These are phyloP conservation scores for Cavia porcellus DNA, from an alignment of 2,113 vertebrate genomes.

Conservation along the genomic window DNA sequence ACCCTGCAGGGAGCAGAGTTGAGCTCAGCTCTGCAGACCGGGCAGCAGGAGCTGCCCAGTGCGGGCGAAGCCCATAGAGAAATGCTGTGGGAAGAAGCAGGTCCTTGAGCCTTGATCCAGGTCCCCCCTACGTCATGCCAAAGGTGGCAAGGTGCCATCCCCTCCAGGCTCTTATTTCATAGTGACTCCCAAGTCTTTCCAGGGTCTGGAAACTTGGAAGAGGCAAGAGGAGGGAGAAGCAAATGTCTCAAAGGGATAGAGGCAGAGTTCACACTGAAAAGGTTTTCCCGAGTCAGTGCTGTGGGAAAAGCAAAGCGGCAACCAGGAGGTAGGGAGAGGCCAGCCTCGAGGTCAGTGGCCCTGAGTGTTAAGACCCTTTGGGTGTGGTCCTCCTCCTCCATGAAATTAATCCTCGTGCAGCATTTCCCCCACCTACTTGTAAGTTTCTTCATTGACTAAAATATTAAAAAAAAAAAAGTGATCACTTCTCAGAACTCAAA, in stretches of 20 bases:
- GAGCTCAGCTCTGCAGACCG: not conserved
- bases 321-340: not conserved
- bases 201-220: not conserved
- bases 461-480: not conserved
- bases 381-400: not conserved
- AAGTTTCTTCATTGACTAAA: not conserved
- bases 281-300: not conserved
- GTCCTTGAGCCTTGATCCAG: too few species aligned
- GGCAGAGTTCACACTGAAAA: not conserved
- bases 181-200: not conserved
- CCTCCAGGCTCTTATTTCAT: not conserved
- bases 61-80: rapidly evolving
- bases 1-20: rapidly evolving
- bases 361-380: not conserved
- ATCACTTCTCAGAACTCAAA: not conserved
- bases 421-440: not conserved
- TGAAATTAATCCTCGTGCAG: not conserved
- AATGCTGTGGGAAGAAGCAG: not conserved
- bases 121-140: too few species aligned
- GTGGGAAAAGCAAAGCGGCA: not conserved
- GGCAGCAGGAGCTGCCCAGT: not conserved
- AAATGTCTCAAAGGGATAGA: not conserved
- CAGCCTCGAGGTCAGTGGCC: too few species aligned
- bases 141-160: not conserved
- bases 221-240: not conserved